phyloP scores from a whole-genome alignment of 2,797 vertebrate genomes.

The Trematomus bernacchii region DNA sequence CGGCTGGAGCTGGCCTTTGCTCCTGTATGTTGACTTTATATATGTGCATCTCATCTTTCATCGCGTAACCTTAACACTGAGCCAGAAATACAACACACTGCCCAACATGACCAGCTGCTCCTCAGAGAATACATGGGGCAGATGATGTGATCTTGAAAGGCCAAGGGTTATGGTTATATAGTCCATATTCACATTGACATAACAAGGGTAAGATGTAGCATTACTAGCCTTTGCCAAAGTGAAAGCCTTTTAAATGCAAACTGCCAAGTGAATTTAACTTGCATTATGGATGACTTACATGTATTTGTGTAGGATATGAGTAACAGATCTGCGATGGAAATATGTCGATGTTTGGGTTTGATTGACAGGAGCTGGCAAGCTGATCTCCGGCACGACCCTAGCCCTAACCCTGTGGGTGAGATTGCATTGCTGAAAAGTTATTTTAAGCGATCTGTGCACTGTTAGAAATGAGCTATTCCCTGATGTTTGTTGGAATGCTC shows the following conservation, averaged over 20 bases:
- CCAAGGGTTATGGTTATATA: background rate
- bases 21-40: slow-evolving; percentile 8
- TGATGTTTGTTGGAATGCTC: background rate
- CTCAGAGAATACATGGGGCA: slow-evolving; percentile 16
- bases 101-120: slow-evolving; percentile 25
- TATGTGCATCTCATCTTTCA: slow-evolving; percentile 29
- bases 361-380: background rate
- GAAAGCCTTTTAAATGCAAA: background rate
- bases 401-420: too few relatives aligned
- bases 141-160: background rate
- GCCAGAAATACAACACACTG: slow-evolving; percentile 4
- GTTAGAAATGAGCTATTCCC: background rate
- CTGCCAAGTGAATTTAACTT: background rate
- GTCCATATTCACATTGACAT: background rate
- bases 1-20: slow-evolving; percentile 16
- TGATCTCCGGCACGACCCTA: background rate
- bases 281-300: too few relatives aligned
- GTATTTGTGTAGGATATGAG: background rate
- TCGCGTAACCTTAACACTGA: slow-evolving; percentile 28
- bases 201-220: background rate
- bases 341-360: background rate
- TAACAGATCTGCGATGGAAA: background rate
- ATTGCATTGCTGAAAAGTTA: background rate
- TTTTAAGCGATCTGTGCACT: background rate
- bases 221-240: background rate